Base-by-base conservation (phyloP, 2,888 invertebrate genomes). In the Dolomedes plantarius region DNA sequence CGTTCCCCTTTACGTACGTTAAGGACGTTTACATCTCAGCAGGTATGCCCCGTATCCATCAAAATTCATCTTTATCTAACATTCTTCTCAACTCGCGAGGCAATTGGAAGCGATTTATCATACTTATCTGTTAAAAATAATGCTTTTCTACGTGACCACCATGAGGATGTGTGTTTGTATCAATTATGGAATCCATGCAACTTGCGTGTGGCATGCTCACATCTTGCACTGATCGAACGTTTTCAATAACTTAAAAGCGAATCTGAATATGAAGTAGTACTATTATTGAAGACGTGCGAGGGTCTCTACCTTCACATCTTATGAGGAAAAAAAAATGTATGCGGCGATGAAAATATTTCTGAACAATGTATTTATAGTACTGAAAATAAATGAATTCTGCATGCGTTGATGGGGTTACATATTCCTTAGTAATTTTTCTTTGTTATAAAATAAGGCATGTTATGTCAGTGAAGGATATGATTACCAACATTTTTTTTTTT, bases 91-190 rank as follows among this genome's bases (percentile, higher is more conserved):
- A 23, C 23, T 19, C 5, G 5, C 1, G 0, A 23, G 2, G 56
- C 23, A 1, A 23, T 56, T 56, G 19, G 23, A 56, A 23, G 23
- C 3, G 23, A 56, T 56, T 56, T 23, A 56, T 56, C 56, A 56
- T 56, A 56, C 56, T 56, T 56, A 56, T 56, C 56, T 6, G 23
- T 56, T 56, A 23, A 56, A 56, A 56, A 56, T 56, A 56, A 56
- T 56, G 56, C 23, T 56, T 23, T 56, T 23, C 19, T 56, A 56
- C 56, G 56, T 56, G 56, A 56, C 56, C 11, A 1, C 23, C 56
- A 56, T 56, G 23, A 11, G 23, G 11, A 56, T 56, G 56, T 56
- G 3, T 11, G 11, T 3, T 56, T 56, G 56, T 56, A 56, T 23
- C 56, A 56, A 56, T 19, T 56, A 56, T 23, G 11, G 23, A 1